Evolutionary conservation across 2,888 invertebrate genomes (phyloP), one percentile per base, ranked within the genome.

Genomic region (Theodoxus fluviatilis): DNA sequence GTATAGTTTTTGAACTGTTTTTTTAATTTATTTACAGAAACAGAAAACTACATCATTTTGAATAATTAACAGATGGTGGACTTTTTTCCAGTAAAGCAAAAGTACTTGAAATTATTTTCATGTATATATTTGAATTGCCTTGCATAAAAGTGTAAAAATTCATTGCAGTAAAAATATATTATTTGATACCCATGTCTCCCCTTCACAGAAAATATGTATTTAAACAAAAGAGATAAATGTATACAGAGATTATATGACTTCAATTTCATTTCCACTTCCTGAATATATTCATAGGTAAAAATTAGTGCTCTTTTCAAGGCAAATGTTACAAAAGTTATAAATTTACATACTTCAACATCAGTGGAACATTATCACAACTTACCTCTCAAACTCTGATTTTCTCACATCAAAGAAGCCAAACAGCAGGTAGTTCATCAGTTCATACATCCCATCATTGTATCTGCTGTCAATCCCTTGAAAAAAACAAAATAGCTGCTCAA

Each of bases 401-500:
- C 83, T 73, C 4, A 76, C 64, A 63, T 83, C 81, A 78, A 83
- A 85, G 70, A 85, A 82, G 49, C 83, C 84, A 81, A 86, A 85
- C 59, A 85, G 74, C 7, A 86, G 76, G 70, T 84, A 85, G 73
- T 84, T 83, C 25, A 82, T 76, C n/a, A 85, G 75, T 68, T 85
- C 83, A 37, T 73, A 72, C 67, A 78, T 80, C 6, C 86, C 85
- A 70, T 85, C 83, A 81, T 84, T 84, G 75, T 84, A 85, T 7
- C 84, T 72, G 59, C 84, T 80, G 75, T 86, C 86, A 75, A 85
- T 84, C 31, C 86, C 85, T 86, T 74, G 6, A 76, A 76, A 35
- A 68, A 33, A 52, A 59, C 28, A 33, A 61, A 22, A 66, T 22
- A 25, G 18, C 7, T 61, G 22, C 28, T 7, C 31, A 69, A n/a